A percentile compares a stretch with the other conserved stretches of the same genome.
phyloP scores from a whole-genome alignment of 1,140 invertebrate species.

The Drosophila rufa region DNA sequence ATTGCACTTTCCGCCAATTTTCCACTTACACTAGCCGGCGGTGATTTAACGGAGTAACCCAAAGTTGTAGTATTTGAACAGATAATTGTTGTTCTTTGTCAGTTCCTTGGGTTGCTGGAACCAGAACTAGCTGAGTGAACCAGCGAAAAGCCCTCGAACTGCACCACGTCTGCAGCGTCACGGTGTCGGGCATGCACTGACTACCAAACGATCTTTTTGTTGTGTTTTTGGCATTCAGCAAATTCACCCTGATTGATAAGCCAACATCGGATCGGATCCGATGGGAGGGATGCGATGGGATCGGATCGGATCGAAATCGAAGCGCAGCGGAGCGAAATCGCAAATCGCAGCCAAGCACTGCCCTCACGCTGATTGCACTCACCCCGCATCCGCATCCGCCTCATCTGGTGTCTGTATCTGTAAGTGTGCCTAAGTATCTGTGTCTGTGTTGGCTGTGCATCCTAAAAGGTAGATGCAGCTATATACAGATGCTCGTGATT shows the following conservation, averaged over 20 bases:
- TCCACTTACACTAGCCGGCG: slow-evolving; percentile 37
- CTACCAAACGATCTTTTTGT: slow-evolving; percentile 55
- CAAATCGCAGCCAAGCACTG: slow-evolving; percentile 59
- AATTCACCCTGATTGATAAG: slow-evolving; percentile 78
- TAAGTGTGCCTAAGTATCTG: slow-evolving; percentile 19
- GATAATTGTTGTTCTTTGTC: not conserved
- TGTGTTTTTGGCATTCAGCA: slow-evolving; percentile 74
- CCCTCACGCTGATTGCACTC: slow-evolving; percentile 67
- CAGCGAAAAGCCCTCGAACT: slow-evolving; percentile 44
- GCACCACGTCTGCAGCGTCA: slow-evolving; percentile 75
- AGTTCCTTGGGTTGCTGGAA: not conserved
- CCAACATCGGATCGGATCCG: slow-evolving; percentile 48
- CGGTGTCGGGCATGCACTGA: slow-evolving; percentile 74
- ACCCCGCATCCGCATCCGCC: slow-evolving; percentile 43
- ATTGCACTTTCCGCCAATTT: slow-evolving; percentile 19
- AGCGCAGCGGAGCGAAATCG: slow-evolving; percentile 58
- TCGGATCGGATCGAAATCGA: slow-evolving; percentile 56
- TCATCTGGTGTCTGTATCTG: slow-evolving; percentile 30
- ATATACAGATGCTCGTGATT: slow-evolving; percentile 72
- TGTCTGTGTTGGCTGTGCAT: slow-evolving; percentile 51
- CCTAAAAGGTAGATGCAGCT: slow-evolving; percentile 67
- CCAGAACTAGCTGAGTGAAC: not conserved
- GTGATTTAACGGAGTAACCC: slow-evolving; percentile 29
- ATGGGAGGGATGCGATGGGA: slow-evolving; percentile 32
- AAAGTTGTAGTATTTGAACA: slow-evolving; percentile 5